Conservation (phyloP, 2,797 vertebrate genomes). For the Anguilla marmorata region DNA sequence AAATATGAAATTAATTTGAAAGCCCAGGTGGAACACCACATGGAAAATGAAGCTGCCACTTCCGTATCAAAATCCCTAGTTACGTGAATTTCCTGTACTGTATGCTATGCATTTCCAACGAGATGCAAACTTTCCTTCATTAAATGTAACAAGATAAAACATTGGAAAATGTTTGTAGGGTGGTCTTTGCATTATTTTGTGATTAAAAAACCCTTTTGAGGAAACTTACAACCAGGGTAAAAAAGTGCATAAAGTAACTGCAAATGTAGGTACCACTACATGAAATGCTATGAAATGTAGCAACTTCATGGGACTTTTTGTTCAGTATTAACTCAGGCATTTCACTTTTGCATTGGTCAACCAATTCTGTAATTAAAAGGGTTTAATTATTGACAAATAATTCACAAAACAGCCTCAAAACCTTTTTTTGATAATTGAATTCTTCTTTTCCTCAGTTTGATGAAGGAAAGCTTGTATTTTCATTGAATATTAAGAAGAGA, state of each 20-base stretch:
- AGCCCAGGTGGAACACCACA: not conserved
- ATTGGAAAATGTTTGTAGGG: too few species aligned
- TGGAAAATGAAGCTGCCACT: too few species aligned
- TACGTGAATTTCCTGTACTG: too few species aligned
- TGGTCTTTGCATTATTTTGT: too few species aligned
- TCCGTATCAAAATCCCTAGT: too few species aligned
- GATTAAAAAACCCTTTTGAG: too few species aligned
- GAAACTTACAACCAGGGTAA: too few species aligned
- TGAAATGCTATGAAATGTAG: not conserved
- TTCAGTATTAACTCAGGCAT: not conserved
- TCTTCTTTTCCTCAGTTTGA: not conserved
- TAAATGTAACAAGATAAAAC: too few species aligned
- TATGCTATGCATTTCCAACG: too few species aligned
- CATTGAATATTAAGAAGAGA: not conserved
- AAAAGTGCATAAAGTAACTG: too few species aligned
- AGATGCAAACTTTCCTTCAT: too few species aligned
- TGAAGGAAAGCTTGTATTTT: not conserved
- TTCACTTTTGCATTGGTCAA: not conserved
- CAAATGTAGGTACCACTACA: not conserved
- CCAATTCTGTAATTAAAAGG: not conserved
- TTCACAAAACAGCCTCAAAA: not conserved
- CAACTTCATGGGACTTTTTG: not conserved
- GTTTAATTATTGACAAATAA: not conserved
- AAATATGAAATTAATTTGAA: not conserved
- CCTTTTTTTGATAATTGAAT: not conserved